A percentile compares a stretch with the other conserved stretches of the same genome.
Conservation (phyloP, 2,113 vertebrate genomes). For the Sinocyclocheilus rhinocerous region DNA sequence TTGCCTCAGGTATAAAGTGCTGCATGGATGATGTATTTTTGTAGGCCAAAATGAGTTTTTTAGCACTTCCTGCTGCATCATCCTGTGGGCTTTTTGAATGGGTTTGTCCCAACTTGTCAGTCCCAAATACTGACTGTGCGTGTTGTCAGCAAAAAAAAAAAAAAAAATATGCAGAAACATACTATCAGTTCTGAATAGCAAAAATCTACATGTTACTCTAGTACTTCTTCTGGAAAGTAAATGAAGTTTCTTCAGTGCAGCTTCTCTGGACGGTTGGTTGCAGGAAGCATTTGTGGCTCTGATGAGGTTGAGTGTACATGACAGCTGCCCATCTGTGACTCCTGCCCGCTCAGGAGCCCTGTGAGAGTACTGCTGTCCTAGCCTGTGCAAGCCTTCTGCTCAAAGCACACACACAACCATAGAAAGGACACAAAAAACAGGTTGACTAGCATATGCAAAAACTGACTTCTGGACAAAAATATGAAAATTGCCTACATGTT, state of each 20-base stretch:
- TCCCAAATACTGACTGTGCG: neutral
- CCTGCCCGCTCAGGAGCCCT: constrained; percentile 28
- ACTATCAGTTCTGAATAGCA: neutral
- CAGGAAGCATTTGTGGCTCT: constrained; percentile 4
- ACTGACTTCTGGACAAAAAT: neutral
- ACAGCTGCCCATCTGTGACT: constrained; percentile 55
- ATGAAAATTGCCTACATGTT: neutral
- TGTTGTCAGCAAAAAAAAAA: neutral
- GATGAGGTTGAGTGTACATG: constrained; percentile 17
- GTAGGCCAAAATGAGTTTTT: no score
- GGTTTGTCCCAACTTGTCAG: neutral
- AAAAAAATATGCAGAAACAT: neutral
- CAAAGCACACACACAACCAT: constrained; percentile 7
- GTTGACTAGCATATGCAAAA: neutral
- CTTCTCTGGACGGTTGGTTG: neutral
- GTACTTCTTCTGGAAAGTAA: neutral
- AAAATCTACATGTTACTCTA: neutral
- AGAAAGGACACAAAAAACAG: neutral
- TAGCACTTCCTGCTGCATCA: no score
- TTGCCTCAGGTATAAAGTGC: no score
- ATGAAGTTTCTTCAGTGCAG: neutral
- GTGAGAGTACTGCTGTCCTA: constrained; percentile 47
- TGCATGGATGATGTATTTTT: no score
- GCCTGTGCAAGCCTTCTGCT: constrained; percentile 43
- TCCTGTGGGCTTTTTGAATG: no score